Conservation (phyloP, 1,140 invertebrate genomes). For the Berghia stephanieae region DNA sequence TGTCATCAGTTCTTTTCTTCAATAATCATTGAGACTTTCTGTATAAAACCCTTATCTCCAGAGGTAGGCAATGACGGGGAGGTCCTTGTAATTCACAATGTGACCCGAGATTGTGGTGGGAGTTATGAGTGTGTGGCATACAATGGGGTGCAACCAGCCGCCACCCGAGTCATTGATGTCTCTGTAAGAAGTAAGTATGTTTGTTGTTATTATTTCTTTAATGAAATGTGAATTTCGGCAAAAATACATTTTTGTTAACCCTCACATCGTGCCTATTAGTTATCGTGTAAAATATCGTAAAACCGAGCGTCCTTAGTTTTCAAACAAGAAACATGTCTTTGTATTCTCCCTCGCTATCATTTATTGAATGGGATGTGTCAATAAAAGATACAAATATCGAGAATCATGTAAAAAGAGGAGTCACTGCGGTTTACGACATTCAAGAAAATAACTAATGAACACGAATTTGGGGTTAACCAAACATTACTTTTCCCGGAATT, state of each 20-base stretch:
- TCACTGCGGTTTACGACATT: no score
- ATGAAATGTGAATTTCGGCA: not conserved
- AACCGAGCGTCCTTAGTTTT: not conserved
- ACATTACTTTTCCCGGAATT: no score
- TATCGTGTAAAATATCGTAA: not conserved
- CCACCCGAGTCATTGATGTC: slow-evolving; percentile 57
- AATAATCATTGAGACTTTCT: no score
- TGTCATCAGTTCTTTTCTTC: no score
- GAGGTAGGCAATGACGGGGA: slow-evolving; percentile 58
- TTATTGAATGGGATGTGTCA: no score
- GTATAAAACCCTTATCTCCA: slow-evolving; percentile 36
- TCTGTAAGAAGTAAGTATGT: slow-evolving; percentile 61
- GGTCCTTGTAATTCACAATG: slow-evolving; percentile 60
- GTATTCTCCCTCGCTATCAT: no score
- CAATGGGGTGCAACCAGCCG: slow-evolving; percentile 60
- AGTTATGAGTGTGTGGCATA: slow-evolving; percentile 62
- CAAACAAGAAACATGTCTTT: not conserved
- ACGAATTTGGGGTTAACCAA: no score
- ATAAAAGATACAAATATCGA: no score
- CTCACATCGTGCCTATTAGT: not conserved
- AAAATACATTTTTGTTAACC: not conserved
- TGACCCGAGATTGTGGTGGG: slow-evolving; percentile 60
- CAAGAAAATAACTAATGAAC: no score
- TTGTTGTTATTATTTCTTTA: not conserved
- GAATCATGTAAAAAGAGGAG: no score